Evolutionary conservation across 2,797 vertebrate genomes (phyloP), one percentile per base, ranked within the genome.

Genomic region (Helarctos malayanus): DNA sequence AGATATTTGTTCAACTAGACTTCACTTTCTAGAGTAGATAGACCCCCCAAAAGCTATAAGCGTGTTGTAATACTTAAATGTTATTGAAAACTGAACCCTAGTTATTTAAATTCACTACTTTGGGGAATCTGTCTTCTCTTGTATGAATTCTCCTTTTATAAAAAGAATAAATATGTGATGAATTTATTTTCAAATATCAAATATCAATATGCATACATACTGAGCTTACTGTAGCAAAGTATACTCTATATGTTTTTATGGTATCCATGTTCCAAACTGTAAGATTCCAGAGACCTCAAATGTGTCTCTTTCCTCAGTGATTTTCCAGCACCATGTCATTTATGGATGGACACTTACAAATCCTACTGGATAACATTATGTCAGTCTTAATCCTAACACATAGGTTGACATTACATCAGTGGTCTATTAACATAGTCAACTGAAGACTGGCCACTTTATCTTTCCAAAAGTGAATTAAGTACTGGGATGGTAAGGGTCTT

Each of bases 181-280:
- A 92, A 35, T 68, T 89, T 54, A 84, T 61, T 95, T 96, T 83
- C 0, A 16, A 90, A 23, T 61, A 32, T 94, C 59, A 82, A 8
- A n/a, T n/a, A n/a, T 47, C 38, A 5, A 38, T 84, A 14, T 69
- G 71, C n/a, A 61, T 32, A 52, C 14, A 81, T 47, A 38, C 38
- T 89, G 45, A 81, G n/a, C 61, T 88, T 89, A 73, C 29, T 65
- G 7, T 14, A 65, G 47, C 41, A 49, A 61, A 49, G 13, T 56
- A 47, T 1, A 16, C 3, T 29, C 14, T 78, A 1, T 68, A 1
- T 57, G 19, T 73, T 59, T 92, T 89, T 61, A 7, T 41, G 35
- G n/a, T 88, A 35, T 83, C 27, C 27, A 38, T 84, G 12, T 29
- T 84, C 47, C 76, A 81, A 96, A 59, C 35, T 68, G 2, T 19